Conservation (phyloP, 2,113 vertebrate species). For the Bungarus multicinctus region DNA sequence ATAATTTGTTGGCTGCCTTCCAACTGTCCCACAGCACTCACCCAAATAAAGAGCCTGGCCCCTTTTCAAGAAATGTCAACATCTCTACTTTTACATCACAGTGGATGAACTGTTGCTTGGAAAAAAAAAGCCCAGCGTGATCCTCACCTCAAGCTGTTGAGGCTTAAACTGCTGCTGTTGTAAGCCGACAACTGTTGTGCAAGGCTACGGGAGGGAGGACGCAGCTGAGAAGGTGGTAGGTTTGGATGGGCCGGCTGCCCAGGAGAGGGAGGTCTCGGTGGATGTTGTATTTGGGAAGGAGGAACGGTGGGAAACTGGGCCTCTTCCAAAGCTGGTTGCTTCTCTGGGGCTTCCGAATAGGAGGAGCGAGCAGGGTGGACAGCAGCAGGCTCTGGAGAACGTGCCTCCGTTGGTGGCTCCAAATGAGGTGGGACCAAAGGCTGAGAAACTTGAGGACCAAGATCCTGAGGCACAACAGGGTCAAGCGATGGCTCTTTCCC, state of each 20-base stretch:
- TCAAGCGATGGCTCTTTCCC: slow-evolving; percentile 77
- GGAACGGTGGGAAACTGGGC: slow-evolving; percentile 64
- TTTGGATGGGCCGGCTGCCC: slow-evolving; percentile 71
- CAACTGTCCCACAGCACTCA: not conserved
- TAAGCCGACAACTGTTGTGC: slow-evolving; percentile 81
- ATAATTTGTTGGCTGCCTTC: not conserved
- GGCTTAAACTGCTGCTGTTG: slow-evolving; percentile 84
- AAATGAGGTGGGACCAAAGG: slow-evolving; percentile 53
- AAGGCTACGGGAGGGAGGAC: slow-evolving; percentile 77
- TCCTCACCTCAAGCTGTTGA: slow-evolving; percentile 91
- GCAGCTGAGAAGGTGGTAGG: slow-evolving; percentile 72
- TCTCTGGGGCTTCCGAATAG: slow-evolving; percentile 66
- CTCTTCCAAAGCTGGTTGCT: slow-evolving; percentile 67
- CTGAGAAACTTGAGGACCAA: slow-evolving; percentile 62
- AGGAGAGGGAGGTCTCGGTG: slow-evolving; percentile 73
- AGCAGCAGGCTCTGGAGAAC: slow-evolving; percentile 62
- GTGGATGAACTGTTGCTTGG: accelerated
- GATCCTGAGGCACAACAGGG: slow-evolving; percentile 73
- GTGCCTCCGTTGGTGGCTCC: slow-evolving; percentile 57
- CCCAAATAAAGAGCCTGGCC: not conserved
- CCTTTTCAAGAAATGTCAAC: not conserved
- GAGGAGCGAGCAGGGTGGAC: slow-evolving; percentile 51
- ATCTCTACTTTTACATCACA: not conserved
- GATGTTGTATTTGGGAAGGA: slow-evolving; percentile 61
- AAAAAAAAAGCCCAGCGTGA: accelerated